Evolutionary conservation across 2,888 invertebrate genomes (phyloP), one percentile per base, ranked within the genome.

Genomic region (Andrena bucephala): DNA sequence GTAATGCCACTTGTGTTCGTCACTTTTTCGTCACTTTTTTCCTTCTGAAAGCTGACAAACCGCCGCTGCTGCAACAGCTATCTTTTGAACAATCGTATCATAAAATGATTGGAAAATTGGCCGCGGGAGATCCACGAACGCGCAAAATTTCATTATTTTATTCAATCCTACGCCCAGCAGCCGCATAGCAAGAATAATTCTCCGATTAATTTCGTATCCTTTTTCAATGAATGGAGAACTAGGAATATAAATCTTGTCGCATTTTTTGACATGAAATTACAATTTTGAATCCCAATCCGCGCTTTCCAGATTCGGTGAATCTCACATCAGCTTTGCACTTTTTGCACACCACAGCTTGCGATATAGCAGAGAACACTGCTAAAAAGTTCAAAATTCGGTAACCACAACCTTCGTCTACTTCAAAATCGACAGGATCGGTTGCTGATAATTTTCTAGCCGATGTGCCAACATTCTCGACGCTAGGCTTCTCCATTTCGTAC

Each of bases 101-200:
- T 36, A 36, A 36, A 0, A 36, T 36, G 10, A 10, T 36, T 36
- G 36, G 66, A 84, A 85, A 50, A 85, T 69, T 36, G 86, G 85
- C 13, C 50, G 70, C 10, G 70, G 70, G 5, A 77, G n/a, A 29
- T 77, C 65, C 70, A 77, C 65, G 48, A 85, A 85, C 16, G 83
- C 84, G 67, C 85, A 87, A 82, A 88, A 85, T 63, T 79, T 79
- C 20, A 13, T 71, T 27, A 85, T 77, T 16, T 81, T 84, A 33
- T 81, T 31, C 59, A 85, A 57, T 16, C 86, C 87, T 33, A 77
- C 36, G 10, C 71, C 77, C 31, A 77, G 5, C n/a, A 72, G 36
- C 24, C 77, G 77, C 77, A 67, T 67, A 29, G 29, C 77, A 48
- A 78, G 20, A 16, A 63, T 42, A 13, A 78, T 72, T 54, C 72